These are phyloP conservation scores for Tenthredo livida DNA, from an alignment of 2,888 invertebrate species.

Conservation along the genomic window DNA sequence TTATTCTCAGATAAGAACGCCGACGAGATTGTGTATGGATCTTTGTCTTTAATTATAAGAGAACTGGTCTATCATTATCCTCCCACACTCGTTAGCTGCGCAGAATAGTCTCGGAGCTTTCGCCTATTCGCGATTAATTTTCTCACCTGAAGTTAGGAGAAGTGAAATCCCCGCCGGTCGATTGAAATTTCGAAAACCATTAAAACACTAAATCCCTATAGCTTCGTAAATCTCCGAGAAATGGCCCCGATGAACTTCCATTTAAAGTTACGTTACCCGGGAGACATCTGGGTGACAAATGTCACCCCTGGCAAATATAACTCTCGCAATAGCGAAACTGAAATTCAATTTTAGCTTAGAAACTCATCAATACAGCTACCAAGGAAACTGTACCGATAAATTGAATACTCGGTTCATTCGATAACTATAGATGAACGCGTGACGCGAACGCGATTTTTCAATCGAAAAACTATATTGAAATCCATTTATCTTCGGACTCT, in stretches of 20 bases:
- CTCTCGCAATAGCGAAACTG: constrained; percentile 14
- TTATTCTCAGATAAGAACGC: constrained; percentile 30
- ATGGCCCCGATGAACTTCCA: constrained; percentile 13
- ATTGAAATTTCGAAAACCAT: constrained; percentile 13
- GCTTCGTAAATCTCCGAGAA: constrained; percentile 23
- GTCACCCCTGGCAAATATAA: constrained; percentile 23
- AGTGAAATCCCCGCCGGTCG: neutral
- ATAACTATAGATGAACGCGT: neutral
- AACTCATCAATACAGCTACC: neutral
- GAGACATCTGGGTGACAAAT: constrained; percentile 41
- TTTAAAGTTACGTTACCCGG: constrained; percentile 29
- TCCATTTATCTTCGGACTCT: neutral
- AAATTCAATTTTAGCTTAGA: constrained; percentile 27
- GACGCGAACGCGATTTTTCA: neutral
- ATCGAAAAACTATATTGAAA: neutral
- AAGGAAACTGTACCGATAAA: neutral
- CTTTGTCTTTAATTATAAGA: constrained; percentile 65
- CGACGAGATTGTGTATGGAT: constrained; percentile 62
- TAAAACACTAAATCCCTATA: neutral
- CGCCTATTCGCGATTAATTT: constrained; percentile 1
- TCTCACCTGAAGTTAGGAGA: neutral
- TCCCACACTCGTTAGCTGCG: constrained; percentile 26
- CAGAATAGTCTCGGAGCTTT: constrained; percentile 21
- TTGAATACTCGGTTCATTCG: constrained; percentile 3
- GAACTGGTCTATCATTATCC: constrained; percentile 65